Base-by-base conservation (phyloP, 2,888 invertebrate genomes). In the Drosophila villosipedis region DNA sequence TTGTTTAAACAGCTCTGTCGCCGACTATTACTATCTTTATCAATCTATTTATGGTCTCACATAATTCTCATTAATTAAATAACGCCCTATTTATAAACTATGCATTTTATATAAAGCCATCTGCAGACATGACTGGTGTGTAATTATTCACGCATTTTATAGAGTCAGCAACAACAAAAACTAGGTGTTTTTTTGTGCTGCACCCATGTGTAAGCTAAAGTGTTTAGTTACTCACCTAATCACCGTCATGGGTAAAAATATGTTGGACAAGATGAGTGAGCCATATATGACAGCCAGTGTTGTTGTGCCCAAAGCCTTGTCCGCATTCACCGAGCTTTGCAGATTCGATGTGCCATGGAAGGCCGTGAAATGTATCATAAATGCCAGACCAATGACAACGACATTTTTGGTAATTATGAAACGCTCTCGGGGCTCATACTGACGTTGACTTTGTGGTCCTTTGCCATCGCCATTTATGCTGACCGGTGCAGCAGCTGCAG, bases 351-450 rank as follows among this genome's bases (percentile, higher is more conserved):
- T 95, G 6, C 97, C 97, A 93, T 96, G 97, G 93, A 98, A 99
- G 7, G 98, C 98, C 1, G 98, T 98, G 94, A 99, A 97, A 82
- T 97, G 96, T 83, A 98, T 95, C 96, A 98, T 96, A 93, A 98
- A 98, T 0, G 97, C 97, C 72, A 97, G 94, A 3, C 98, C 97
- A 60, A 98, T 95, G 43, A 98, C 95, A 74, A 97, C 93, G 52
- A 98, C 96, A 93, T 98, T 98, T 89, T 96, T 96, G 91, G 97
- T 95, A 89, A 98, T 97, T 54, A 97, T 94, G 94, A 96, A 95
- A 93, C 95, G 95, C 91, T 97, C 97, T 33, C 94, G 94, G 2
- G 95, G 94, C 25, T 94, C 94, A 80, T 95, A 95, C 4, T 83
- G 78, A 2, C 78, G 77, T 63, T 78, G 77, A 69, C 59, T 82